Conservation (phyloP, 2,797 vertebrate species). For the Epinephelus malabaricus region DNA sequence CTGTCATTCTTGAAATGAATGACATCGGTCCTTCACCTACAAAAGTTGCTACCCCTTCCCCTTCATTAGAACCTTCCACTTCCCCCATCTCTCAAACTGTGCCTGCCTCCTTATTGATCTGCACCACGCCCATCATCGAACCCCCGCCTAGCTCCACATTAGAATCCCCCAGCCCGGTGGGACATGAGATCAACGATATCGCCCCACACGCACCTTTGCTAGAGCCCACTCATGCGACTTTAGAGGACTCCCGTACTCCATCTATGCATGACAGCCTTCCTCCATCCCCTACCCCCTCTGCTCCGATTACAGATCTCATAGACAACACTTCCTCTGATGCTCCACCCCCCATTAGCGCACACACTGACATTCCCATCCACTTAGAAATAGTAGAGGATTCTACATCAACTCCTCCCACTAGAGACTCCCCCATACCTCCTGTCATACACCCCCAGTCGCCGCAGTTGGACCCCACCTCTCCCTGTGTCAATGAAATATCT, state of each 20-base stretch:
- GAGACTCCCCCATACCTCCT: constrained; percentile 49
- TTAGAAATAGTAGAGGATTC: constrained; percentile 62
- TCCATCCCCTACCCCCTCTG: constrained; percentile 44
- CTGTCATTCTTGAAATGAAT: constrained; percentile 22
- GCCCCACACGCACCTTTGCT: constrained; percentile 6
- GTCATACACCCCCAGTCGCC: constrained; percentile 41
- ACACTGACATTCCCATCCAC: constrained; percentile 48
- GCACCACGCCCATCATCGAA: constrained; percentile 66
- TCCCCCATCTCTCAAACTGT: constrained; percentile 28
- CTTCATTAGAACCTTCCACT: constrained; percentile 41
- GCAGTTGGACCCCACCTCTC: constrained; percentile 53
- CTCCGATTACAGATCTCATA: constrained; percentile 40
- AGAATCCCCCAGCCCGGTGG: constrained; percentile 56
- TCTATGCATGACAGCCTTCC: constrained; percentile 58
- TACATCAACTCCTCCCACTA: constrained; percentile 37
- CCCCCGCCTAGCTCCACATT: constrained; percentile 55
- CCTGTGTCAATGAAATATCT: constrained; percentile 40
- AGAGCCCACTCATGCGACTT: constrained; percentile 21
- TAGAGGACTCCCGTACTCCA: constrained; percentile 38
- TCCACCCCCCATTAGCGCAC: constrained; percentile 24
- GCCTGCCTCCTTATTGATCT: constrained; percentile 57
- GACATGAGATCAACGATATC: constrained; percentile 41
- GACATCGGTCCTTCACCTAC: constrained; percentile 36
- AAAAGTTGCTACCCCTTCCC: background rate
- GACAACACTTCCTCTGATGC: constrained; percentile 33